phyloP scores from a whole-genome alignment of 2,888 invertebrate species.

The Meandrusa payeni region DNA sequence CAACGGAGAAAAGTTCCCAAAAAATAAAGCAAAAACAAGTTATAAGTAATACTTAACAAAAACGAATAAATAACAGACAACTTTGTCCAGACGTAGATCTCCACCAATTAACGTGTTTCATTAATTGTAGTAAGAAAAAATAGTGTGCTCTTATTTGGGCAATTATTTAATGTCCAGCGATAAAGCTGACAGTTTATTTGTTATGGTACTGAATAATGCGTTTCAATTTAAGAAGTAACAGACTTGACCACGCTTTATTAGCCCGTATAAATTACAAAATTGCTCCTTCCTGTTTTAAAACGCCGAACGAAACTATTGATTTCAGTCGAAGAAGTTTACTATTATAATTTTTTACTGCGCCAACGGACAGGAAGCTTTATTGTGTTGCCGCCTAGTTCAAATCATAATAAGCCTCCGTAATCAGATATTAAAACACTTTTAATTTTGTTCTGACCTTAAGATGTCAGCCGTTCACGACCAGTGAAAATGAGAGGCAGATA shows the following conservation, averaged over 20 bases:
- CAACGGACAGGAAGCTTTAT: slow-evolving; percentile 52
- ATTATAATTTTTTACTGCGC: slow-evolving; percentile 11
- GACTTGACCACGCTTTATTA: slow-evolving; percentile 2
- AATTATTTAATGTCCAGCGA: too few relatives aligned
- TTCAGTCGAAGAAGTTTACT: slow-evolving; percentile 4
- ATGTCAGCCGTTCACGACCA: slow-evolving; percentile 67
- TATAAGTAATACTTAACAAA: too few relatives aligned
- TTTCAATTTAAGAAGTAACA: background rate
- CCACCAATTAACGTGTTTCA: too few relatives aligned
- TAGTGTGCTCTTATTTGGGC: too few relatives aligned
- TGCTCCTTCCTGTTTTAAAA: slow-evolving; percentile 11
- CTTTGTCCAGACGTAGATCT: too few relatives aligned
- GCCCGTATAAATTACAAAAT: slow-evolving; percentile 6
- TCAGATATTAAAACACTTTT: slow-evolving; percentile 77
- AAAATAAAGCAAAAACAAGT: too few relatives aligned
- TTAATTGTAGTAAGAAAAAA: too few relatives aligned
- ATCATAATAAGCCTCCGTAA: slow-evolving; percentile 66
- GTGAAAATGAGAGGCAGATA: slow-evolving; percentile 75
- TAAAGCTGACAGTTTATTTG: too few relatives aligned
- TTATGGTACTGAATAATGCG: too few relatives aligned
- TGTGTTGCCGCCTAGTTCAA: slow-evolving; percentile 45
- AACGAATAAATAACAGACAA: too few relatives aligned
- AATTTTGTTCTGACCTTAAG: slow-evolving; percentile 74
- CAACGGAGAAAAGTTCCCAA: too few relatives aligned
- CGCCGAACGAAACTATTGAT: slow-evolving; percentile 7